phyloP scores from a whole-genome alignment of 1,140 invertebrate species.

The Bombus cullumanus region DNA sequence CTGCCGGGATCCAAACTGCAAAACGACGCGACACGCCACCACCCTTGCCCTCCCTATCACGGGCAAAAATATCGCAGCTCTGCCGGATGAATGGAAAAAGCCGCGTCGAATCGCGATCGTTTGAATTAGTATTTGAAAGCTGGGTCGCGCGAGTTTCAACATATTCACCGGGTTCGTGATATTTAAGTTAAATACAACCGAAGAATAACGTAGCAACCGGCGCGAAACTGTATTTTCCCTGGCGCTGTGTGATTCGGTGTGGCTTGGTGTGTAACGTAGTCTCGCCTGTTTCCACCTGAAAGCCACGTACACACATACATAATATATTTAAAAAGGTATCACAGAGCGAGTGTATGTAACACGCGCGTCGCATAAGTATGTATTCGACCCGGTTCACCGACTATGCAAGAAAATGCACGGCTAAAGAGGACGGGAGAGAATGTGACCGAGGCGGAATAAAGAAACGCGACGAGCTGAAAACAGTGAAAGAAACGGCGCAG shows the following conservation, averaged over 20 bases:
- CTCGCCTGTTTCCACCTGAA: conserved; percentile 21
- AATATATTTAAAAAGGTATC: conserved; percentile 42
- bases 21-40: neutral
- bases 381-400: conserved; percentile 56
- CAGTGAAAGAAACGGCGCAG: neutral
- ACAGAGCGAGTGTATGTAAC: neutral
- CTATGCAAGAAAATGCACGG: conserved; percentile 46
- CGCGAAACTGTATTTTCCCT: conserved; percentile 13
- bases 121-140: conserved; percentile 31
- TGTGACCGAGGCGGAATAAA: conserved; percentile 32
- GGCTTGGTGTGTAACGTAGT: neutral
- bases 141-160: neutral
- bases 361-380: conserved; percentile 39
- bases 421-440: neutral
- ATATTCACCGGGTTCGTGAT: neutral
- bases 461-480: conserved; percentile 3
- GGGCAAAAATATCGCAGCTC: neutral
- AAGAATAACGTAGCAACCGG: neutral
- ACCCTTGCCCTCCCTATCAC: neutral
- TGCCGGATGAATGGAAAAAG: neutral
- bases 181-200: conserved; percentile 7
- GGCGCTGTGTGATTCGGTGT: too few species aligned
- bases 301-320: conserved; percentile 25
- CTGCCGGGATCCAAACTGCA: conserved; percentile 2
- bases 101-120: conserved; percentile 16